Evolutionary conservation across 2,888 invertebrate genomes (phyloP).

Genomic region (Hanleya hanleyi): DNA sequence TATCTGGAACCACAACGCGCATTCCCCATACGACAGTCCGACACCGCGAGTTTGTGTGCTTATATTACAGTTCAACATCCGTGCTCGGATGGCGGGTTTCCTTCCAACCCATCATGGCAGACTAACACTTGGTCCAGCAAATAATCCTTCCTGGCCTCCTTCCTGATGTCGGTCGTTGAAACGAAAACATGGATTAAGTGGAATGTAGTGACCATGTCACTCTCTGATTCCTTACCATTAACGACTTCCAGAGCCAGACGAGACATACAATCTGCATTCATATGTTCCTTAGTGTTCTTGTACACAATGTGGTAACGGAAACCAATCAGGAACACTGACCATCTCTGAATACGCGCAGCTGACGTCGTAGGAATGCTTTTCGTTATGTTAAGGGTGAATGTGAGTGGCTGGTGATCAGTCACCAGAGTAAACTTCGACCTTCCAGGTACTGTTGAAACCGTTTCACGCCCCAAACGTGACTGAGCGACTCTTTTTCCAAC

Average conservation of each 20-base stretch:
- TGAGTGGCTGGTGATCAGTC: neutral
- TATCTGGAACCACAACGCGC: slow-evolving; percentile 39
- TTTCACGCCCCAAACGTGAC: slow-evolving; percentile 61
- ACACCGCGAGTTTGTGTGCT: too few relatives aligned
- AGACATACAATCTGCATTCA: too few relatives aligned
- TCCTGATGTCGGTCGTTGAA: slow-evolving; percentile 9
- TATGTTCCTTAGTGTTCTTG: slow-evolving; percentile 5
- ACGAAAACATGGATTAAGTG: neutral
- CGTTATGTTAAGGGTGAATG: neutral
- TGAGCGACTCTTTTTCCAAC: slow-evolving; percentile 71
- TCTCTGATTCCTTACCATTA: too few relatives aligned
- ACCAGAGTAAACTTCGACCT: slow-evolving; percentile 1
- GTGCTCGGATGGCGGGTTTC: neutral
- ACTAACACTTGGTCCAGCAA: too few relatives aligned
- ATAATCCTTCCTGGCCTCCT: too few relatives aligned
- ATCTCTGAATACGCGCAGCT: neutral
- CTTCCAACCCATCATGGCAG: slow-evolving; percentile 30
- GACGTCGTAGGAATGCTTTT: neutral
- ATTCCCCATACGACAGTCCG: slow-evolving; percentile 37
- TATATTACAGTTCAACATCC: slow-evolving; percentile 19
- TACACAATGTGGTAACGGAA: neutral
- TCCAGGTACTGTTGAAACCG: neutral
- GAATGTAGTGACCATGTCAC: neutral
- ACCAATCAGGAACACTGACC: neutral
- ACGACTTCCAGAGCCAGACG: neutral